phyloP scores from a whole-genome alignment of 2,888 invertebrate genomes.

The Shargacucullia verbasci region DNA sequence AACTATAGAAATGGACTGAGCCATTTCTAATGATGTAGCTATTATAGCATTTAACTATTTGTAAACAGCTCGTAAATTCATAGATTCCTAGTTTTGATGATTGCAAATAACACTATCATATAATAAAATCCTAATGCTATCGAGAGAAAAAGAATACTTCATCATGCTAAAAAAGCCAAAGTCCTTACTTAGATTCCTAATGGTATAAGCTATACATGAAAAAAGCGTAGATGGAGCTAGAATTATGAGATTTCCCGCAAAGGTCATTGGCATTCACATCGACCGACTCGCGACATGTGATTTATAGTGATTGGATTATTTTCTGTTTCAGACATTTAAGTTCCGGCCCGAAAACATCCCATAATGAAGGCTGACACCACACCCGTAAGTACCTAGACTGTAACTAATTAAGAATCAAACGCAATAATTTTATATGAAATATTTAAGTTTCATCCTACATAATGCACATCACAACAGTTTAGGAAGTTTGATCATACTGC shows the following conservation, averaged over 20 bases:
- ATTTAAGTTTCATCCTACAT: conserved; percentile 44
- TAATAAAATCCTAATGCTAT: too few relatives aligned
- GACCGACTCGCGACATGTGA: conserved; percentile 55
- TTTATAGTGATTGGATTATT: conserved; percentile 56
- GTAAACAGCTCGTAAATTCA: too few relatives aligned
- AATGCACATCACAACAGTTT: conserved; percentile 72
- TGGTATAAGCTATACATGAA: conserved; percentile 37
- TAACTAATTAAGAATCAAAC: conserved; percentile 17
- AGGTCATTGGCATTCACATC: conserved; percentile 62
- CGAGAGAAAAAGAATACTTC: too few relatives aligned
- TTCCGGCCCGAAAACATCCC: conserved; percentile 67
- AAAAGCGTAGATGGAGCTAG: conserved; percentile 48
- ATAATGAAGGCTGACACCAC: conserved; percentile 77
- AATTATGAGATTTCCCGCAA: conserved; percentile 58
- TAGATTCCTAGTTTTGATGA: too few relatives aligned
- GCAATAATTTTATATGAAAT: conserved; percentile 16
- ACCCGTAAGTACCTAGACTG: conserved; percentile 79
- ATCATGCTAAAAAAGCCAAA: not conserved
- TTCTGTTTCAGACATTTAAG: conserved; percentile 78
- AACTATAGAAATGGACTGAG: too few relatives aligned
- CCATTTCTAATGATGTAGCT: too few relatives aligned
- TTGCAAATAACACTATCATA: too few relatives aligned
- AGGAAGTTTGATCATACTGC: conserved; percentile 61
- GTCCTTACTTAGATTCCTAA: conserved; percentile 29
- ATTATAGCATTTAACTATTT: too few relatives aligned